Evolutionary conservation across 2,888 invertebrate species (phyloP), one percentile per base, ranked within the genome.

Genomic region (Eupithecia inturbata): DNA sequence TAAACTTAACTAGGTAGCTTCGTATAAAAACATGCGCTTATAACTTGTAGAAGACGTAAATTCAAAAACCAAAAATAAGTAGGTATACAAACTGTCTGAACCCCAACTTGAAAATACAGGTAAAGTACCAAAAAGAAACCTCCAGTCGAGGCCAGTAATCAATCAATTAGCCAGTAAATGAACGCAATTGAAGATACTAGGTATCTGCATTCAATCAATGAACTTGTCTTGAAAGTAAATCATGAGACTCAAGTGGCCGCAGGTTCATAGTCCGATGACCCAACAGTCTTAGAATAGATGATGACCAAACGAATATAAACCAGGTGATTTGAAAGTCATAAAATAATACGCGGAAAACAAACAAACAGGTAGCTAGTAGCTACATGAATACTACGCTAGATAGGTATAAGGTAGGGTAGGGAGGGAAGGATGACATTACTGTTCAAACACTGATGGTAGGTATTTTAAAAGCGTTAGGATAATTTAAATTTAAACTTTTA

Each of bases 241-340:
- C 67, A 67, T 70, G 70, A 70, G 70, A 67, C 76, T 80, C 78
- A 78, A 80, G 80, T 80, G 79, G 79, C 28, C 45, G 31, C 69
- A 76, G 67, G 76, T 74, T 74, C 64, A 71, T 57, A 74, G 78
- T 77, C 67, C 78, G 72, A 74, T 71, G 79, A 78, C 79, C 79
- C 77, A 70, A 74, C 66, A 41, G 66, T 62, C 70, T 67, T 70
- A 72, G 67, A 79, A 79, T 80, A 80, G 79, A 71, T 68, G 63
- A 73, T 73, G 66, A 68, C 33, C 49, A 68, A 22, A 60, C 28
- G 19, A 22, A 53, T 36, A 64, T 57, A 67, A 71, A 68, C 63
- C 63, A 72, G 36, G 31, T 69, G 26, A 62, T 41, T 31, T 41
- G 6, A 70, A 62, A 45, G 33, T 33, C 45, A 41, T 45, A 45